Evolutionary conservation across 2,888 invertebrate species (phyloP).

Genomic region (Serripes groenlandicus): DNA sequence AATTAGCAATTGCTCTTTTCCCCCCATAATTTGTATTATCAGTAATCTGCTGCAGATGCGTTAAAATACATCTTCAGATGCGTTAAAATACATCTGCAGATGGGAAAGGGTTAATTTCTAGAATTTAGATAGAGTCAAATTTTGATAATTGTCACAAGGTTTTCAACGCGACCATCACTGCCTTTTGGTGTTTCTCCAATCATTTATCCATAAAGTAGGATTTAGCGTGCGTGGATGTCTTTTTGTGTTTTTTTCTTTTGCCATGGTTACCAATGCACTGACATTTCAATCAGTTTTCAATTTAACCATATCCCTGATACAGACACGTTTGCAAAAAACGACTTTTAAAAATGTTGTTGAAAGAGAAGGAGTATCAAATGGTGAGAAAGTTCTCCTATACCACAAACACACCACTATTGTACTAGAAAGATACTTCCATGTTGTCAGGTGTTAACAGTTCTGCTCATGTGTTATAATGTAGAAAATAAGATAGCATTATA

Average conservation of each 20-base stretch:
- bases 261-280: conserved; percentile 35
- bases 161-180: no score
- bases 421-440: no score
- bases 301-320: conserved; percentile 10
- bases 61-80: not conserved
- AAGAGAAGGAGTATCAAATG: no score
- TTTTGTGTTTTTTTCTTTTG: conserved; percentile 50
- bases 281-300: conserved; percentile 21
- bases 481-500: no score
- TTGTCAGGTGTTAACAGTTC: no score
- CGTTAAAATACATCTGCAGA: not conserved
- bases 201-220: conserved; percentile 20
- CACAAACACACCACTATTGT: no score
- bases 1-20: not conserved
- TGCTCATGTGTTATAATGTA: no score
- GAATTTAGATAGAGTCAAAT: no score
- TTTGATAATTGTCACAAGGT: no score
- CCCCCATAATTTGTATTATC: not conserved
- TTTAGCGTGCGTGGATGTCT: conserved; percentile 54
- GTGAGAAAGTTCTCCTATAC: no score
- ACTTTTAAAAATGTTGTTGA: no score
- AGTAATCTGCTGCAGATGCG: not conserved
- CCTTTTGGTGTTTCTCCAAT: not conserved
- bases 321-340: no score
- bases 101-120: not conserved